Evolutionary conservation across 2,113 vertebrate genomes (phyloP).

Genomic region (Puma concolor): DNA sequence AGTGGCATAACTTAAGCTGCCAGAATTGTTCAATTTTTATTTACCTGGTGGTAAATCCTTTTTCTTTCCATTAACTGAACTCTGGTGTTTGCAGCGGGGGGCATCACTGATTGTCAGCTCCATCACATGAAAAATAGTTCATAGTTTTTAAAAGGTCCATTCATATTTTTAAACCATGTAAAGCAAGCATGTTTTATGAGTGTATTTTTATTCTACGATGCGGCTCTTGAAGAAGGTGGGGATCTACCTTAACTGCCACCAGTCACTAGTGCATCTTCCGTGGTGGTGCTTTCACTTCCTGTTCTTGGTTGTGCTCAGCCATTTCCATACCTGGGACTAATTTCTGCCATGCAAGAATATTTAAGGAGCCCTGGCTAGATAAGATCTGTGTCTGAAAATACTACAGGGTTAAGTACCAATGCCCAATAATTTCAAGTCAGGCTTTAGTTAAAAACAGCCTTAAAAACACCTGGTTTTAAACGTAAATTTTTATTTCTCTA

Average conservation of each 20-base stretch:
- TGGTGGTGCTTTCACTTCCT: neutral
- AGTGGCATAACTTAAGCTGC: neutral
- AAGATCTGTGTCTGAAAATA: neutral
- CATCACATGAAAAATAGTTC: neutral
- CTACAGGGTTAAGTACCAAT: neutral
- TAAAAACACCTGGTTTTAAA: slow-evolving; percentile 4
- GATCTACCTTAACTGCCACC: neutral
- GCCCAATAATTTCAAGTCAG: neutral
- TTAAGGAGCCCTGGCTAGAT: neutral
- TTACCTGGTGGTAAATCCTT: neutral
- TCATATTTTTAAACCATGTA: slow-evolving; percentile 18
- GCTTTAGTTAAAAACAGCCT: slow-evolving; percentile 37
- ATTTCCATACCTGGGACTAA: neutral
- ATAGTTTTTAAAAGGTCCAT: neutral
- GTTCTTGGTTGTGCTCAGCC: neutral
- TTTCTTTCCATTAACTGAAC: neutral
- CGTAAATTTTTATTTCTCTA: neutral
- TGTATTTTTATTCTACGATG: neutral
- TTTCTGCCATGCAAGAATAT: neutral
- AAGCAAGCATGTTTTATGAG: neutral
- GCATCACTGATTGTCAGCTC: neutral
- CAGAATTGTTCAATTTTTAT: neutral
- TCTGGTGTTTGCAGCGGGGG: neutral
- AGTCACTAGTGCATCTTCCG: neutral
- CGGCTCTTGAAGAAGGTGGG: neutral